These are phyloP conservation scores for Sisyra nigra DNA, from an alignment of 2,888 invertebrate species.

Conservation along the genomic window DNA sequence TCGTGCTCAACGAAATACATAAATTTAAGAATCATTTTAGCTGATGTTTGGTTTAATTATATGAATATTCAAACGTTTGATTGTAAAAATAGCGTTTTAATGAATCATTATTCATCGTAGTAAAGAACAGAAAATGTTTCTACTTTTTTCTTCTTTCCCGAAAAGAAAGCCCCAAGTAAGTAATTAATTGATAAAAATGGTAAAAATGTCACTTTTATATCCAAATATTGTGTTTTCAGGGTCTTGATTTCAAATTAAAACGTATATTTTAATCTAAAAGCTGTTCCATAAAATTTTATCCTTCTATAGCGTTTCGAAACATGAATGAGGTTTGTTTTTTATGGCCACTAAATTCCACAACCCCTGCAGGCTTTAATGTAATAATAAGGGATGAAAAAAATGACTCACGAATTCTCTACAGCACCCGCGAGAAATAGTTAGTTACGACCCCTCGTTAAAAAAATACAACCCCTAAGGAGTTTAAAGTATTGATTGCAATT, in stretches of 20 bases:
- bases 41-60: too few relatives aligned
- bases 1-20: background rate
- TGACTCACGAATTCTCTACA: constrained; percentile 9
- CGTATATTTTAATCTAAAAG: too few relatives aligned
- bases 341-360: constrained; percentile 6
- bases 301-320: background rate
- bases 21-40: too few relatives aligned
- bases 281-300: too few relatives aligned
- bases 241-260: too few relatives aligned
- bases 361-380: constrained; percentile 5
- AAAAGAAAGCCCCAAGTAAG: background rate
- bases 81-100: background rate
- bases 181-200: background rate
- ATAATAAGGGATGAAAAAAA: constrained; percentile 10
- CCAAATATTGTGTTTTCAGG: too few relatives aligned
- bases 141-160: background rate
- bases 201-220: too few relatives aligned
- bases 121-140: background rate
- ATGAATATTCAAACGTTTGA: background rate
- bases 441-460: constrained; percentile 9
- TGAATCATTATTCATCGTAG: constrained; percentile 1
- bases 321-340: constrained; percentile 5
- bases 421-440: constrained; percentile 10
- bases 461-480: constrained; percentile 4
- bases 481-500: constrained; percentile 8